phyloP scores from a whole-genome alignment of 2,888 invertebrate species.

The Parapristionchus giblindavisi region DNA sequence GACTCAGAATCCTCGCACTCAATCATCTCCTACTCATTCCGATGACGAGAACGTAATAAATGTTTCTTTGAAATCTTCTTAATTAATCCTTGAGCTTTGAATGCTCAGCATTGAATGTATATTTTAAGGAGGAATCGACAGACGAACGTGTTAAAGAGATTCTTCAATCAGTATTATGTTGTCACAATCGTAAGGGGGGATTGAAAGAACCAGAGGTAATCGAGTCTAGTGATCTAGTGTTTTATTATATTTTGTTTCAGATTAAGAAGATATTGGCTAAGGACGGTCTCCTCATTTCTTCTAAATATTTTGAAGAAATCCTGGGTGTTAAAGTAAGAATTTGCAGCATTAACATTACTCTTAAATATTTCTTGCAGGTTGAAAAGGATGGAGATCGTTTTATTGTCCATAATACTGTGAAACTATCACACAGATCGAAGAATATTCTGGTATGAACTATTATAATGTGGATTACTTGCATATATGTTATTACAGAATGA shows the following conservation, averaged over 20 bases:
- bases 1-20: neutral
- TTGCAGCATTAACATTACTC: too few relatives aligned
- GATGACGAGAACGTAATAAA: neutral
- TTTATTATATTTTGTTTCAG: slow-evolving; percentile 11
- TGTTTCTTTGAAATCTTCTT: neutral
- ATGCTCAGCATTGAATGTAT: neutral
- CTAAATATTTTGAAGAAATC: neutral
- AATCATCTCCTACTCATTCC: neutral
- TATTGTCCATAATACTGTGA: neutral
- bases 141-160: slow-evolving; percentile 10
- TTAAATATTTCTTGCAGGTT: too few relatives aligned
- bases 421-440: neutral
- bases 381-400: too few relatives aligned
- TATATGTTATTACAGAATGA: neutral
- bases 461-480: neutral
- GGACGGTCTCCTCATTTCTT: neutral
- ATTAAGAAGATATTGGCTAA: neutral
- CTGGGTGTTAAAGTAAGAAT: slow-evolving; percentile 22
- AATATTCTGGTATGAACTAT: too few relatives aligned
- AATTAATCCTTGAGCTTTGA: too few relatives aligned
- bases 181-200: neutral
- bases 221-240: neutral
- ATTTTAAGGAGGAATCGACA: neutral
- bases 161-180: neutral
- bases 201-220: slow-evolving; percentile 20